Evolutionary conservation across 2,113 vertebrate genomes (phyloP), one percentile per base, ranked within the genome.

Genomic region (Myotis lucifugus): DNA sequence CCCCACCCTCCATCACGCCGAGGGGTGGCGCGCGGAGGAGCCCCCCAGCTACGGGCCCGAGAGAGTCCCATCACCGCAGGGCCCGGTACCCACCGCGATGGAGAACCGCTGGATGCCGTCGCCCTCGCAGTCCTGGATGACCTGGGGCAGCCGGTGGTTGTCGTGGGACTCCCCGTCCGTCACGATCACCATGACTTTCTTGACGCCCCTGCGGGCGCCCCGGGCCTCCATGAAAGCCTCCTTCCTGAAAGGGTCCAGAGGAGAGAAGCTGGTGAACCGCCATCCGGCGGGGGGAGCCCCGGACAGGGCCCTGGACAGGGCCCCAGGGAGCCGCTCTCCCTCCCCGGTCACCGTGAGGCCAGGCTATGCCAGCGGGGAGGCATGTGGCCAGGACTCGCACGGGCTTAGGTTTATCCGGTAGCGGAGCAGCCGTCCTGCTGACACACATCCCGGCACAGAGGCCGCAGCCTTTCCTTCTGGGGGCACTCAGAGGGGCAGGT

Each of bases 151-250:
- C 21, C 91, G 97, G 88, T 99, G 95, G 94, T 97, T 98, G 97
- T 99, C 99, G 29, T 99, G 99, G 72, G 99, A 99, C 97, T 99
- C 99, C 40, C 99, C 99, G 46, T 99, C 99, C 1, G 99, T 99
- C 97, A 99, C 99, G 88, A 99, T 99, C 93, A 99, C 99, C 99
- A 99, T 99, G 85, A 99, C 99, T 96, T 99, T 99, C 88, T 99
- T 99, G 40, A 99, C 99, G 37, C 99, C 99, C 52, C 96, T 98
- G 76, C 99, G 98, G 3, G 99, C 99, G 0, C 99, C 99, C 0
- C 98, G 98, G 96, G 99, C 99, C 92, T 98, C 98, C 81, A 98
- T 99, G 97, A 99, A 99, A 54, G 99, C 99, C 94, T 99, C 99
- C 93, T 98, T 98, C 97, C 99, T 99, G 96, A 96, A 95, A 66